Evolutionary conservation across 64 coral and sea anemone genomes (phyloP).

Genomic region (Acropora yongei): DNA sequence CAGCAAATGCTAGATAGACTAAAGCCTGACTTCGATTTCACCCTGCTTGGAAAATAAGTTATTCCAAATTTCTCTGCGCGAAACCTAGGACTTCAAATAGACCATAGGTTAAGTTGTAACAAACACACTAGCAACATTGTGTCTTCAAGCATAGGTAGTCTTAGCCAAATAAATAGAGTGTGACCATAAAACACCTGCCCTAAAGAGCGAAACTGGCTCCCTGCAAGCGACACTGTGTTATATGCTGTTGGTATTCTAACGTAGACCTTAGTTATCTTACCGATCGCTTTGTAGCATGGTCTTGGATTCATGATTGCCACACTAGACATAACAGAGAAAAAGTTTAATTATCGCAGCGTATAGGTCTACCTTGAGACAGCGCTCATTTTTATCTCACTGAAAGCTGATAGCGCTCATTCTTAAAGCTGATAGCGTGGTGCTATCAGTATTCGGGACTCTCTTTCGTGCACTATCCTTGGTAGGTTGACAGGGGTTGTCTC

Average conservation of each 20-base stretch:
- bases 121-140: slow-evolving; percentile 21
- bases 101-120: slow-evolving; percentile 31
- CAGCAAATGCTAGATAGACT: slow-evolving; percentile 53
- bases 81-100: slow-evolving; percentile 37
- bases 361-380: neutral
- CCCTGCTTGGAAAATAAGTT: slow-evolving; percentile 44
- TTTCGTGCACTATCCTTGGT: no score
- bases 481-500: no score
- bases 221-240: neutral
- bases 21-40: slow-evolving; percentile 38
- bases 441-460: no score
- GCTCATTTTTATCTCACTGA: no score
- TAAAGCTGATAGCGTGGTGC: no score
- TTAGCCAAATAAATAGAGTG: slow-evolving; percentile 48
- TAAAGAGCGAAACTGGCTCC: neutral
- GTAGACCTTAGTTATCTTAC: no score
- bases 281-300: no score
- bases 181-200: neutral
- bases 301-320: no score
- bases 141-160: slow-evolving; percentile 29
- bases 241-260: slow-evolving; percentile 11
- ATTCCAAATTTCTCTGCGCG: slow-evolving; percentile 33
- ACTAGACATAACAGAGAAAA: no score
- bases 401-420: no score
- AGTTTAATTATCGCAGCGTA: no score